These are phyloP conservation scores for Phyllopteryx taeniolatus DNA, from an alignment of 2,113 vertebrate species.

Conservation along the genomic window DNA sequence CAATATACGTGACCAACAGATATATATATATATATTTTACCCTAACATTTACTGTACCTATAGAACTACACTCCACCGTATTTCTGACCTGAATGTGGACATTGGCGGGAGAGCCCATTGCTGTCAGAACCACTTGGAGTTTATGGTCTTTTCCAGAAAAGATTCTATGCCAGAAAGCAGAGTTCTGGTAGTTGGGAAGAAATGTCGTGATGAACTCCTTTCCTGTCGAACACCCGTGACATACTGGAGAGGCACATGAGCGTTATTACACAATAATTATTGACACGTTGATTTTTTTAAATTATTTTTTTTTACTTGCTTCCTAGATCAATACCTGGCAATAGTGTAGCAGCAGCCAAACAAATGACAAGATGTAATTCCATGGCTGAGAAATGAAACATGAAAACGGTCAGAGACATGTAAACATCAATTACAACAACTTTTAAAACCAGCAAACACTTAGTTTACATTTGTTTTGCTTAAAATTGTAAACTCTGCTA, in stretches of 20 bases:
- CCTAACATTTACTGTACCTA: background rate
- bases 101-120: slow-evolving; percentile 5
- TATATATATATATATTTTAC: too few species aligned
- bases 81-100: slow-evolving; percentile 27
- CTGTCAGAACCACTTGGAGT: slow-evolving; percentile 14
- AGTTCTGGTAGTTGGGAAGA: background rate
- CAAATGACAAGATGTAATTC: background rate
- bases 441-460: background rate
- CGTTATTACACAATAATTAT: background rate
- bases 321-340: background rate
- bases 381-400: slow-evolving; percentile 6
- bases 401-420: background rate
- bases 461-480: background rate
- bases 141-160: background rate
- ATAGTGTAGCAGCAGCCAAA: background rate
- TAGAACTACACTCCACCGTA: background rate
- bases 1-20: background rate
- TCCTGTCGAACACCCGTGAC: slow-evolving; percentile 23
- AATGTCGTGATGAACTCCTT: slow-evolving; percentile 35
- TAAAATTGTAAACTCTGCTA: background rate
- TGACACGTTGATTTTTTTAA: background rate
- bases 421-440: background rate
- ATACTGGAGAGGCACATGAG: slow-evolving; percentile 6
- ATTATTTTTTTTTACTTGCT: background rate
- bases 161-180: background rate